Evolutionary conservation across 2,888 invertebrate genomes (phyloP), one percentile per base, ranked within the genome.

Genomic region (Opisthograptis luteolata): DNA sequence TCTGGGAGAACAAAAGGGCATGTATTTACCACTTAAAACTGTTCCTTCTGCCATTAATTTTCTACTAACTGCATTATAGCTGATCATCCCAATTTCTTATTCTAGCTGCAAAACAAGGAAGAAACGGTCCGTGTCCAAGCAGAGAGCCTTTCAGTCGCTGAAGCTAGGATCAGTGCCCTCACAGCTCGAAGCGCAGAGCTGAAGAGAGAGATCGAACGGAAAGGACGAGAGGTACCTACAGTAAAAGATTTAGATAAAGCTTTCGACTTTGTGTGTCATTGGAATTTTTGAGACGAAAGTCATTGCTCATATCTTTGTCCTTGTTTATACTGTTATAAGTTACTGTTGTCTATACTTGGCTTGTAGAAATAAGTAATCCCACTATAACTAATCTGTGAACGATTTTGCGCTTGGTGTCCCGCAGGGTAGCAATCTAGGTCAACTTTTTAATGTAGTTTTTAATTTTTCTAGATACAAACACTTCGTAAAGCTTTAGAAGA

Each of bases 101-200:
- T 22, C 0, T 59, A 89, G 89, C 52, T 89, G 15, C 73, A 81
- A 47, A 87, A 88, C 57, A 84, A 81, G 41, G 89, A 89, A 44
- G 85, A 89, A 60, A 88, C 85, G 20, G 76, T 88, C 7, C 70
- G 78, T 1, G 79, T 88, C 25, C 89, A 89, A 63, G 68, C 73
- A 6, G 82, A 81, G 55, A 87, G 86, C 46, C 60, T 89, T 22
- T 63, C 73, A 0, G 73, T 83, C 31, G 87, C 88, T 0, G 87
- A 87, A 63, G 71, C 68, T n/a, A 68, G 87, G 25, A 83, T 87
- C 50, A 68, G 76, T 2, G 56, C 65, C 12, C 76, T 85, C 15
- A 63, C 64, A 0, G 63, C 64, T 35, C 74, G 73, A 32, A 70
- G 68, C 15, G 35, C 45, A 4, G 68, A 66, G 7, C 62, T 77